These are phyloP conservation scores for Ptychochromis oligacanthus DNA, from an alignment of 2,113 vertebrate genomes.

Conservation along the genomic window DNA sequence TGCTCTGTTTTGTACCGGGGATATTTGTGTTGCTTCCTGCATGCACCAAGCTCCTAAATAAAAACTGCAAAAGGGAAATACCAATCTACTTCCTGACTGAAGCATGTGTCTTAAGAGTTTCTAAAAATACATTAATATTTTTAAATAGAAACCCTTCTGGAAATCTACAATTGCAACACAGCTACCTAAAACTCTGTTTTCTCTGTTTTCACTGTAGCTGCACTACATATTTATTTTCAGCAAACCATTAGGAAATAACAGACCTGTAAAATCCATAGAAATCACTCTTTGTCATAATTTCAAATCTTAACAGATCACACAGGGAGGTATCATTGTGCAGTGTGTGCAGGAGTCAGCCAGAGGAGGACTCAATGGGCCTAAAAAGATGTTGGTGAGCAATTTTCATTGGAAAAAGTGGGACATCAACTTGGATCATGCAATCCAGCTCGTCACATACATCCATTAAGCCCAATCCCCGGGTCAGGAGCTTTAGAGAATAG, in stretches of 20 bases:
- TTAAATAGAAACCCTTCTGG: too few species aligned
- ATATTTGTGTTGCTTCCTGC: background rate
- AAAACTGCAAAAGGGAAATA: background rate
- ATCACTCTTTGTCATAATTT: slow-evolving; percentile 8
- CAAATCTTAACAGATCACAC: background rate
- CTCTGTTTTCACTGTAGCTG: background rate
- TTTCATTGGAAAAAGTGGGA: background rate
- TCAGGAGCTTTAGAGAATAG: slow-evolving; percentile 3
- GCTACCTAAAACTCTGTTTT: background rate
- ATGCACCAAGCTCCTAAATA: background rate
- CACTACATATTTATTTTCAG: background rate
- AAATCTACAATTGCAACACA: background rate
- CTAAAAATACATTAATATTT: too few species aligned
- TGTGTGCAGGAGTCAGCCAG: background rate
- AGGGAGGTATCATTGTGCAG: background rate
- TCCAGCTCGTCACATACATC: background rate
- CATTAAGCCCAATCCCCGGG: background rate
- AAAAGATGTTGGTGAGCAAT: background rate
- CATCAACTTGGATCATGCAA: background rate
- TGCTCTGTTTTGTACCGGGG: background rate
- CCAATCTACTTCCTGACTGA: background rate
- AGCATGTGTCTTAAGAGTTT: background rate
- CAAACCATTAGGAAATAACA: background rate
- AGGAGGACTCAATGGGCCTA: background rate
- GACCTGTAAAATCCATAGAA: background rate